A percentile compares a stretch with the other conserved stretches of the same genome.
Conservation (phyloP, 2,113 vertebrate genomes). For the Forbesichthys papilliferus region DNA sequence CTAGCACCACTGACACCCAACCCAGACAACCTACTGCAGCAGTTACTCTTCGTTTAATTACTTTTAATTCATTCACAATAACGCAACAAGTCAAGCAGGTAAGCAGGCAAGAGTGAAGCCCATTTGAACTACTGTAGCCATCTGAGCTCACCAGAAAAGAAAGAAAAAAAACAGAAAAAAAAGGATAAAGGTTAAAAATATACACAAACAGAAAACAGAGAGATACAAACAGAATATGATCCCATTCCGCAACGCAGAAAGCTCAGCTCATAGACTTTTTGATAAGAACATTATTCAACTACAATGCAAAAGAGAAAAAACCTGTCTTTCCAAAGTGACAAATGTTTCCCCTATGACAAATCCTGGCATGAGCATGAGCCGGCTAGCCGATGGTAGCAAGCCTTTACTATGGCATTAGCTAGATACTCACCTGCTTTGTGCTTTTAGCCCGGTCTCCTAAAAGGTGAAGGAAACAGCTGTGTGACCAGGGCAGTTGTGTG, state of each 20-base stretch:
- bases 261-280: neutral
- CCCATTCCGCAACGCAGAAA: neutral
- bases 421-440: constrained; percentile 58
- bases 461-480: constrained; percentile 19
- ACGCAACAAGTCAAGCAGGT: constrained; percentile 77
- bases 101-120: constrained; percentile 53
- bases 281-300: neutral
- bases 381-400: neutral
- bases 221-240: neutral
- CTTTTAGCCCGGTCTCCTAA: constrained; percentile 38
- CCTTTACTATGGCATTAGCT: neutral
- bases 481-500: constrained; percentile 21
- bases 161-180: neutral
- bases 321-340: neutral
- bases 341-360: neutral
- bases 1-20: neutral
- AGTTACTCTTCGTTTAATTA: neutral
- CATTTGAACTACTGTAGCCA: constrained; percentile 15
- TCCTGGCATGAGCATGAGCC: neutral
- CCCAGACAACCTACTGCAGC: neutral
- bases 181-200: constrained; percentile 5
- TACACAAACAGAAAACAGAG: neutral
- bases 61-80: constrained; percentile 46
- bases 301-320: neutral
- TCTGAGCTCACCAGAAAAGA: constrained; percentile 11